Base-by-base conservation (phyloP, 1,140 invertebrate genomes). In the Orussus abietinus region DNA sequence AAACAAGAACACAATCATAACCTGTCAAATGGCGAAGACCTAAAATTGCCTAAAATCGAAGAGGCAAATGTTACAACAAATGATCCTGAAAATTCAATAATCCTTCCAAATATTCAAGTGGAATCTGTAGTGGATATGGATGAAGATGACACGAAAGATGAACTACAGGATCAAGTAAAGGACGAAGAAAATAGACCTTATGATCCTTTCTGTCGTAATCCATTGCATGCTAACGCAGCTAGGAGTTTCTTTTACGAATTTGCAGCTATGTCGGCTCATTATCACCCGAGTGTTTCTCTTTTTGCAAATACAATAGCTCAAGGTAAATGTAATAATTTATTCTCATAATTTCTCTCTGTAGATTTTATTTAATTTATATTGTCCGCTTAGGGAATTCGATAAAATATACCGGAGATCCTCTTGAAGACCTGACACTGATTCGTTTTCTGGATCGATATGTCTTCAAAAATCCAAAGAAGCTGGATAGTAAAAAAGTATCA, bases 401-500 rank as follows among this genome's bases (percentile, higher is more conserved):
- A 20, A 76, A 82, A 15, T 98, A 98, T 60, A 79, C 80, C 38
- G 94, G 96, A 0, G 92, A 98, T 75, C 94, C 95, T 0, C 67
- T 98, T 1, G 80, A 89, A 59, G 95, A 98, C 72, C 93, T 97
- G 59, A 88, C 86, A 0, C 66, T 91, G 1, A 85, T 91, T 15
- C 75, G 90, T 43, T 98, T 98, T 62, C 72, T 98, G 7, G 94
- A 98, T 62, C 77, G 93, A 40, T 98, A 96, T 69, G 90, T 92
- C 2, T 98, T 92, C 59, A 92, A 95, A 66, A 98, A 98, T 77
- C 92, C 95, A 0, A 98, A 98, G 66, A 85, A 84, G 45, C 40
- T 77, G 1, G 69, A 71, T 56, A 63, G 69, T 14, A 48, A 59
- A 55, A 49, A 55, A 38, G 18, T 64, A 13, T 44, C 53, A 4